Base-by-base conservation (phyloP, 2,797 vertebrate genomes). In the Crypturellus tataupa region DNA sequence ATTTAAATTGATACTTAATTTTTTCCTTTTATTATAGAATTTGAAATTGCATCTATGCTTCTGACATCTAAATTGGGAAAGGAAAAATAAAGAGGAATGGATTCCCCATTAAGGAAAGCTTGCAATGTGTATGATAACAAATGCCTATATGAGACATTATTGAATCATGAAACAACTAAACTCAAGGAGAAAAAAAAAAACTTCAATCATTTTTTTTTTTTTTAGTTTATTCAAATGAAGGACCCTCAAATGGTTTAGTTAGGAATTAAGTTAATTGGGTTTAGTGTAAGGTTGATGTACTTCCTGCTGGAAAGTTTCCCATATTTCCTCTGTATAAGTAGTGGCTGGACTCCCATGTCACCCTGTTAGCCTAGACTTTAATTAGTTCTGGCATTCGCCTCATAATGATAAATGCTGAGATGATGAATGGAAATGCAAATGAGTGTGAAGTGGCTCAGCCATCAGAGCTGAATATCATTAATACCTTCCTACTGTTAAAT, bases 361-460 rank as follows among this genome's bases (percentile, higher is more conserved):
- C 98, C 98, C 98, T 97, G 98, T 99, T 99, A 99, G 98, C 98
- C 97, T 96, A 97, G 98, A 99, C 98, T 99, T 99, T 99, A 99
- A 99, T 99, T 99, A 99, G 98, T 99, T 99, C 98, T 99, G 99
- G 99, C 99, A 98, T 98, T 98, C 98, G 96, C 98, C 98, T 98
- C 98, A 98, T 98, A 98, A 98, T 98, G 99, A 99, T 99, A 98
- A 99, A 99, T 98, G 98, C 98, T 96, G 98, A 97, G 98, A 98
- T 99, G 99, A 99, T 99, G 98, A 99, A 99, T 99, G 99, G 97
- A 99, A 98, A 99, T 98, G 98, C 99, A 99, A 99, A 99, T 99
- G 98, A 97, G 97, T 98, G 98, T 98, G 98, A 98, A 98, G 98
- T 98, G 98, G 98, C 98, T 98, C 98, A 98, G 98, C 98, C 98